Base-by-base conservation (phyloP, 2,888 invertebrate genomes). In the Terebella lapidaria region DNA sequence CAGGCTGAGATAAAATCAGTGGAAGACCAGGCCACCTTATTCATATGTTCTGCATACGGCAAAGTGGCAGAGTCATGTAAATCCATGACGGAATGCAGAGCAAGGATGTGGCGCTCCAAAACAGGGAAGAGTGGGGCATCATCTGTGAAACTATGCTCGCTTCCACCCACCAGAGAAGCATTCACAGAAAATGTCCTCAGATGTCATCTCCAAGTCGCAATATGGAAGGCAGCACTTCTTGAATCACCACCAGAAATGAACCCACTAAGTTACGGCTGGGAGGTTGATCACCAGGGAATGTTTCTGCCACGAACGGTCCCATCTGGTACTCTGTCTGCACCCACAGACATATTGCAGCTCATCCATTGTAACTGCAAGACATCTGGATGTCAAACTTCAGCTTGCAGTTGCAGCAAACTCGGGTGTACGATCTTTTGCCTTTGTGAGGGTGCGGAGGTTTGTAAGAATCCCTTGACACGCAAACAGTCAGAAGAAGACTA, bases 31-130 rank as follows among this genome's bases (percentile, higher is more conserved):
- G 53, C 35, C 22, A 26, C 47, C 4, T 25, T 2, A 10, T 53
- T 52, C 26, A 57, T 57, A 28, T 52, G 30, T 57, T 47, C 53
- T n/a, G 58, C 58, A 58, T 53, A 58, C 35, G 35, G 58, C 15
- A 57, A 57, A 51, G 27, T 51, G 22, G 49, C 51, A 47, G 58
- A 53, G 42, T 28, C 53, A 54, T 53, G 58, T 27, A 27, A 10
- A n/a, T 54, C 58, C 15, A 54, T 58, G 54, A 58, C 45, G 18
- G 54, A 58, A 45, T 54, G 15, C 1, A 20, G 45, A 2, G n/a
- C 26, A 18, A n/a, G 26, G 24, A 24, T 54, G 54, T 58, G 45
- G 58, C 15, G n/a, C 10, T 27, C 18, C 15, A 54, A 54, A 26
- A 54, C 25, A 53, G 45, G 45, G 5, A 58, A 54, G 45, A 42